Evolutionary conservation across 2,113 vertebrate genomes (phyloP).

Genomic region (Oncorhynchus nerka): DNA sequence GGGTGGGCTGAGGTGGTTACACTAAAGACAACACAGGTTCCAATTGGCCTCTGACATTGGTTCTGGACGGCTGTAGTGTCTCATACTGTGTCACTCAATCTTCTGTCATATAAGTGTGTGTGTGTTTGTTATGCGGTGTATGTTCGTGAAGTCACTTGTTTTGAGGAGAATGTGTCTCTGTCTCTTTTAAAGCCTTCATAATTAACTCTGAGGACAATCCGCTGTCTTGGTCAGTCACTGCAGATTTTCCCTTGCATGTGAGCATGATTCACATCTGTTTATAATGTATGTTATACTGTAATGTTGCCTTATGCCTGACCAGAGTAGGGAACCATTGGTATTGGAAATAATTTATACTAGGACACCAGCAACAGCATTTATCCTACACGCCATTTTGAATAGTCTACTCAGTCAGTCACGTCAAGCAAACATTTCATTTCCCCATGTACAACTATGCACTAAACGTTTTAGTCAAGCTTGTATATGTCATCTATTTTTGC

Average conservation of each 20-base stretch:
- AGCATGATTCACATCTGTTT: slow-evolving; percentile 69
- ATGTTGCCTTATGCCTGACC: neutral
- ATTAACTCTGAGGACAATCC: slow-evolving; percentile 85
- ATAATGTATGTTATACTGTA: neutral
- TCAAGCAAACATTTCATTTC: slow-evolving; percentile 29
- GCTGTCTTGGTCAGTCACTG: slow-evolving; percentile 91
- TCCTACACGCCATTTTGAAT: too few species aligned
- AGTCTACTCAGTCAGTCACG: neutral
- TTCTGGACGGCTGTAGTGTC: too few species aligned
- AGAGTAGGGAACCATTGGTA: too few species aligned
- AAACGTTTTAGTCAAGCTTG: neutral
- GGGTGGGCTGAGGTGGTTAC: too few species aligned
- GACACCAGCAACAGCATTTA: too few species aligned
- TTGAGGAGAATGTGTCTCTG: slow-evolving; percentile 63
- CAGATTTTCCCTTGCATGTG: slow-evolving; percentile 74
- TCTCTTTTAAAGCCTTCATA: slow-evolving; percentile 90
- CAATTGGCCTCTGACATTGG: too few species aligned
- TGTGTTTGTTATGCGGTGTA: slow-evolving; percentile 52
- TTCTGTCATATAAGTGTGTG: neutral
- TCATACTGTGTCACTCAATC: too few species aligned
- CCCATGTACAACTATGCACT: neutral
- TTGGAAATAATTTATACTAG: too few species aligned
- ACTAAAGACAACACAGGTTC: too few species aligned
- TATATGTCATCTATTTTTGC: neutral
- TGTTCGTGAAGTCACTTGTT: slow-evolving; percentile 35